Conservation (phyloP, 2,888 invertebrate species). For the Harmothoe impar region DNA sequence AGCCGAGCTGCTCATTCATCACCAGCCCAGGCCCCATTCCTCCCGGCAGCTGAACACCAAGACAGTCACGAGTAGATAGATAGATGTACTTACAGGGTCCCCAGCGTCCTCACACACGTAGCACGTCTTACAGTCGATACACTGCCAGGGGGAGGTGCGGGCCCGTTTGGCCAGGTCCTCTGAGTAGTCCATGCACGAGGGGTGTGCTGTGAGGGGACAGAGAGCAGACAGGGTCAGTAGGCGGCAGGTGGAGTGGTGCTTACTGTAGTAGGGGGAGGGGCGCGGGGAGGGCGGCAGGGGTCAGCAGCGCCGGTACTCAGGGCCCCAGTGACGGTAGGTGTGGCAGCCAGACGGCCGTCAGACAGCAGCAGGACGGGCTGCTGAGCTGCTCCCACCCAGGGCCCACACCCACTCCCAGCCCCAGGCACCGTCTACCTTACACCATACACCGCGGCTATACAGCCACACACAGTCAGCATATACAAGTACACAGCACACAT, state of each 20-base stretch:
- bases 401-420: not conserved
- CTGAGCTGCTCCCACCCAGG: not conserved
- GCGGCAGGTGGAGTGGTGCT: not conserved
- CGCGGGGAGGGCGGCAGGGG: constrained; percentile 7
- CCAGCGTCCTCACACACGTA: constrained; percentile 90
- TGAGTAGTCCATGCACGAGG: constrained; percentile 85
- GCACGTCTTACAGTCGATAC: constrained; percentile 94
- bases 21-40: not conserved
- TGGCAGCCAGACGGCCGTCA: not conserved
- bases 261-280: not conserved
- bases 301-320: constrained; percentile 8
- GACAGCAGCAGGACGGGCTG: not conserved
- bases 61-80: not conserved
- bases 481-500: not conserved
- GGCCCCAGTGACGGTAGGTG: not conserved
- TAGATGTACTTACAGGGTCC: constrained; percentile 79
- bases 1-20: constrained; percentile 16
- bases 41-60: not conserved
- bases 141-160: constrained; percentile 88
- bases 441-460: not conserved
- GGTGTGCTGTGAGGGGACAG: constrained; percentile 83
- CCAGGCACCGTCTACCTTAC: too few species aligned
- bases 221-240: not conserved
- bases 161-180: constrained; percentile 83
- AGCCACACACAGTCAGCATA: not conserved